Evolutionary conservation across 2,888 invertebrate genomes (phyloP).

Genomic region (Cephalotes varians): DNA sequence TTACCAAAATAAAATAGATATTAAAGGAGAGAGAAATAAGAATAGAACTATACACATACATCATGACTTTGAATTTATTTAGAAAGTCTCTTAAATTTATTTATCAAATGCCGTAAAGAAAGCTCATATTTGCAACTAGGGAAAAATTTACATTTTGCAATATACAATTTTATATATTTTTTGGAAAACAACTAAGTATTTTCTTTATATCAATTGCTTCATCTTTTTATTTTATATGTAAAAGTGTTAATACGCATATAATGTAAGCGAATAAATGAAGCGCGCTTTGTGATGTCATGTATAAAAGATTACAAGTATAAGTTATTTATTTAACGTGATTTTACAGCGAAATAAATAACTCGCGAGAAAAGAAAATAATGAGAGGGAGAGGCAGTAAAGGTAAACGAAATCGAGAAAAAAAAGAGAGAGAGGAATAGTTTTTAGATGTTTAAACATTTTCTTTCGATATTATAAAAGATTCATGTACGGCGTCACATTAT

Average conservation of each 20-base stretch:
- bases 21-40: too few relatives aligned
- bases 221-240: background rate
- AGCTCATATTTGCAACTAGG: too few relatives aligned
- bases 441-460: conserved; percentile 9
- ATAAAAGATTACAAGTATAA: background rate
- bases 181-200: too few relatives aligned
- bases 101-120: too few relatives aligned
- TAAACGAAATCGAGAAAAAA: background rate
- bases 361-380: background rate
- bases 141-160: too few relatives aligned
- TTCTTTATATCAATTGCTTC: too few relatives aligned
- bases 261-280: too few relatives aligned
- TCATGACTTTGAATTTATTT: too few relatives aligned
- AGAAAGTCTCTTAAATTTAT: too few relatives aligned
- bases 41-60: too few relatives aligned
- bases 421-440: background rate
- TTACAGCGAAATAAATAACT: background rate
- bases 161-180: too few relatives aligned
- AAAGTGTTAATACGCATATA: background rate
- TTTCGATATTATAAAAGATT: conserved; percentile 49
- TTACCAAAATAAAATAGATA: too few relatives aligned
- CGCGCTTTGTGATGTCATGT: background rate
- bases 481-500: conserved; percentile 31
- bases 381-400: background rate
- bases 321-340: background rate